Base-by-base conservation (phyloP, 1,140 invertebrate species). In the Drosophila mayri region DNA sequence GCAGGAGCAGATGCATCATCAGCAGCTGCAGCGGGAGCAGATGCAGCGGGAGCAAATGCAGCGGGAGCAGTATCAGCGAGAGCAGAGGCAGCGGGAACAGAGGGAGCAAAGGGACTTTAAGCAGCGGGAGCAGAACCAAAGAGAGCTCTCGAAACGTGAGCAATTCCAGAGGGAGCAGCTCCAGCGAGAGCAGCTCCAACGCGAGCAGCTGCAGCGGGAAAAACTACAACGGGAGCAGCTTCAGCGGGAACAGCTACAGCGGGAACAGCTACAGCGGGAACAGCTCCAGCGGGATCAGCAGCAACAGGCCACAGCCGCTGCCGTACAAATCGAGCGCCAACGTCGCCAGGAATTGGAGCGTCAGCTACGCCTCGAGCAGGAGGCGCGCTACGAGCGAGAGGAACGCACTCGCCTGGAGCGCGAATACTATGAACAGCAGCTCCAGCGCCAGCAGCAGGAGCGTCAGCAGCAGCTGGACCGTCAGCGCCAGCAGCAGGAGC, bases 271-370 rank as follows among this genome's bases (percentile, higher is more conserved):
- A 0, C 71, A 80, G 7, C 37, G 68, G 18, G 79, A 81, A 6
- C 71, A 81, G 6, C 35, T 49, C 0, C 65, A 73, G 30, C 43
- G 68, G n/a, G 71, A 74, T 0, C 71, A 73, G 37, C 37, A 16
- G 12, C 92, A 82, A 47, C 91, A 90, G 44, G 72, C 92, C 41
- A 58, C 92, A 18, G 60, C 92, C 74, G 60, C 92, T 72, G 71
- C 90, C 65, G 73, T 76, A 71, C 74, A 77, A 81, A 58, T 80
- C 14, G 90, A 91, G 35, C 83, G 91, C 0, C 82, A 91, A 40
- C 77, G 79, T 1, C 79, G 85, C 1, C 84, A 81, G 55, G 85
- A 88, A n/a, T 64, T 92, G 46, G 84, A 88, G 8, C 68, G 90
- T 1, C 82, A 91, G 12, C 63, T 81, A 5, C 80, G 76, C 0